Conservation (phyloP, 2,888 invertebrate species). For the Chironomus tentans region DNA sequence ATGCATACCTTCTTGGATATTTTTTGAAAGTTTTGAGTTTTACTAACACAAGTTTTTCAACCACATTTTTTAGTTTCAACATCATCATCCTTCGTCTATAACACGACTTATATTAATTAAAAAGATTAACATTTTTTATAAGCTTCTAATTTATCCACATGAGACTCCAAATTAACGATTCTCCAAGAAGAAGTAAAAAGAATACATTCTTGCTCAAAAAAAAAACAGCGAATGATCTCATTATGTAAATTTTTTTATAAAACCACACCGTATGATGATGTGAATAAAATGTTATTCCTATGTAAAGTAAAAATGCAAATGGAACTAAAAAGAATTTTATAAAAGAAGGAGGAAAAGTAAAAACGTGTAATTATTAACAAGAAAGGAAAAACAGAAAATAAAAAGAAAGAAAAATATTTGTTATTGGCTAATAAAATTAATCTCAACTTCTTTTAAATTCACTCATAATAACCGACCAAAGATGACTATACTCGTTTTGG, state of each 20-base stretch:
- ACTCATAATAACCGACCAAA: too few relatives aligned
- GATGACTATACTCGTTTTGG: too few relatives aligned
- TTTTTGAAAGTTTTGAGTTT: too few relatives aligned
- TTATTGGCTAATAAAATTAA: too few relatives aligned
- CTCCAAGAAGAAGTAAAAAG: not conserved
- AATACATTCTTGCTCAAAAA: not conserved
- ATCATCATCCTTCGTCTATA: not conserved
- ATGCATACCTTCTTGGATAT: too few relatives aligned
- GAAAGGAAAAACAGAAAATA: too few relatives aligned
- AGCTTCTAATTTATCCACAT: conserved; percentile 2
- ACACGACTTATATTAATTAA: conserved; percentile 24
- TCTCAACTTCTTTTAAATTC: too few relatives aligned
- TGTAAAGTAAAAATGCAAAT: not conserved
- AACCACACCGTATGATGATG: not conserved
- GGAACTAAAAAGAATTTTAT: too few relatives aligned
- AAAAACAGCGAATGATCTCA: conserved; percentile 19
- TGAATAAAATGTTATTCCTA: not conserved
- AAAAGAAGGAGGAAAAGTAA: too few relatives aligned
- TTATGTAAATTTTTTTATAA: conserved; percentile 18
- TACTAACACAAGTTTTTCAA: not conserved
- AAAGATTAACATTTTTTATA: conserved; percentile 26
- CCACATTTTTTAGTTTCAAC: not conserved
- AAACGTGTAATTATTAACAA: too few relatives aligned
- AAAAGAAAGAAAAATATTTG: too few relatives aligned
- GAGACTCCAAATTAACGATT: not conserved